These are phyloP conservation scores for Ypsolopha scabrella DNA, from an alignment of 2,888 invertebrate species.

Conservation along the genomic window DNA sequence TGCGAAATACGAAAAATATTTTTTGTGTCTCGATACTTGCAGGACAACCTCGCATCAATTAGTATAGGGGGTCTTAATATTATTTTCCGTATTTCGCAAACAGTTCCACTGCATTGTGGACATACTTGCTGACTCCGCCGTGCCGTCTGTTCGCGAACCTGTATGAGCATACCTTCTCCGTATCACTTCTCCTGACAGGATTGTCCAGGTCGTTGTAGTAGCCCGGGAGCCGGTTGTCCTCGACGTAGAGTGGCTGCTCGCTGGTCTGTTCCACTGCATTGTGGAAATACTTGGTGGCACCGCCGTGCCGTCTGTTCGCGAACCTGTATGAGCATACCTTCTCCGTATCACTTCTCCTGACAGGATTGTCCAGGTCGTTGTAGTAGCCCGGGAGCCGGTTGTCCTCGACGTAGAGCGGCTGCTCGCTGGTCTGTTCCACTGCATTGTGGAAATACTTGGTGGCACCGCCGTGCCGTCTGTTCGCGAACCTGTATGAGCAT, in stretches of 20 bases:
- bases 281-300: conserved; percentile 38
- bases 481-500: conserved; percentile 22
- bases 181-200: conserved; percentile 24
- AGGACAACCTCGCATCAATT: background rate
- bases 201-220: conserved; percentile 58
- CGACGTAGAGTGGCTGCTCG: conserved; percentile 35
- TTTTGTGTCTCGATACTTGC: too few species aligned
- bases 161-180: background rate
- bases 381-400: conserved; percentile 39
- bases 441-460: conserved; percentile 35
- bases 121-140: too few species aligned
- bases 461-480: conserved; percentile 16
- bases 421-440: conserved; percentile 28
- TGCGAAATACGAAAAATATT: too few species aligned
- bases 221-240: conserved; percentile 35
- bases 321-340: conserved; percentile 20
- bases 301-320: conserved; percentile 15
- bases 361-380: conserved; percentile 48
- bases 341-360: conserved; percentile 21
- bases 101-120: too few species aligned
- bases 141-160: background rate
- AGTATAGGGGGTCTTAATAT: too few species aligned
- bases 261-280: conserved; percentile 20
- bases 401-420: conserved; percentile 38
- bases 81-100: conserved; percentile 28